These are phyloP conservation scores for Sycophila texana DNA, from an alignment of 2,888 invertebrate species.

Conservation along the genomic window DNA sequence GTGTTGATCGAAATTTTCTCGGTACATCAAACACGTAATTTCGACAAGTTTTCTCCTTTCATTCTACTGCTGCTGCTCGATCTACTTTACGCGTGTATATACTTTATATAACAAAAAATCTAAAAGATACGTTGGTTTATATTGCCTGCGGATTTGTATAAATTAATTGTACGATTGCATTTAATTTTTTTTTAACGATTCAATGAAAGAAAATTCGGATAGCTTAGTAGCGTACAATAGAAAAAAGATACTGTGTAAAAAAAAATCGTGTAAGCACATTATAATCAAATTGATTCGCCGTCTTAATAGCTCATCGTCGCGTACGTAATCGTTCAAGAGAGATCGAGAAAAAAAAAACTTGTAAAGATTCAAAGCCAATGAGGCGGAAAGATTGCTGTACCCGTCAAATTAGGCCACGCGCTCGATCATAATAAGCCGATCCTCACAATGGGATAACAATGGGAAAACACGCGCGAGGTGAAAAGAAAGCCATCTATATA, in stretches of 20 bases:
- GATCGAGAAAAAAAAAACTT: background rate
- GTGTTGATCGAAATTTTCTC: no score
- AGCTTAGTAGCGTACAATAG: background rate
- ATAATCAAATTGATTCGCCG: slow-evolving; percentile 38
- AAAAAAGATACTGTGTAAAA: background rate
- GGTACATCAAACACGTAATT: no score
- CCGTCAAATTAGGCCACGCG: slow-evolving; percentile 11
- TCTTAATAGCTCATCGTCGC: background rate
- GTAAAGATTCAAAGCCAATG: slow-evolving; percentile 2
- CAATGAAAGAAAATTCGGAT: background rate
- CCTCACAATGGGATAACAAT: background rate
- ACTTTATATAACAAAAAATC: background rate
- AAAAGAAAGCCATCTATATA: slow-evolving; percentile 38
- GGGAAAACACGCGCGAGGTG: background rate
- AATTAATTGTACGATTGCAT: no score
- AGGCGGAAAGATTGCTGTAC: slow-evolving; percentile 26
- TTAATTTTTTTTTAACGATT: no score
- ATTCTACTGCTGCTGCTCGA: no score
- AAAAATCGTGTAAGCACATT: slow-evolving; percentile 23
- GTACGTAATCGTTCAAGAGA: slow-evolving; percentile 14
- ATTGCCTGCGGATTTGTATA: no score
- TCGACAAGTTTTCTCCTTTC: no score
- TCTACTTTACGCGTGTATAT: background rate
- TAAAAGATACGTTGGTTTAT: no score
- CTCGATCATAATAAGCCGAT: slow-evolving; percentile 39